Evolutionary conservation across 2,113 vertebrate species (phyloP).

Genomic region (Pterocles orientalis): DNA sequence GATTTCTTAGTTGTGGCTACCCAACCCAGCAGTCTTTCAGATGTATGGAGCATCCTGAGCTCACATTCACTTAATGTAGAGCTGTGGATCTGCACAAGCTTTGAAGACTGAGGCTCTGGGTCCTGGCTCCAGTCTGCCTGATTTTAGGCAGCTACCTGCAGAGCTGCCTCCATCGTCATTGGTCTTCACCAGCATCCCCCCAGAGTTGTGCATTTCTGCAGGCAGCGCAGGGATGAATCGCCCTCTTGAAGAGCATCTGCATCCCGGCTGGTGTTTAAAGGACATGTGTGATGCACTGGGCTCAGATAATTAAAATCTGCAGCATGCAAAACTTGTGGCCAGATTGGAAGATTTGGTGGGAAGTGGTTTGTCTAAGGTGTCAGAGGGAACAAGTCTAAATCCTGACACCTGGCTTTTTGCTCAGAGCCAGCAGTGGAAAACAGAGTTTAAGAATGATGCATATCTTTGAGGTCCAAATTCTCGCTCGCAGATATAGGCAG

Average conservation of each 20-base stretch:
- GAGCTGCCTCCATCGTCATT: neutral
- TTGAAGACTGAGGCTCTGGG: neutral
- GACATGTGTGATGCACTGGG: neutral
- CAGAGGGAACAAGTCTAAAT: neutral
- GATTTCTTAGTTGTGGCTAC: neutral
- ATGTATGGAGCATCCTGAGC: neutral
- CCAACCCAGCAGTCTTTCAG: neutral
- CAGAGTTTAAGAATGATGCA: neutral
- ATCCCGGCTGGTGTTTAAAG: neutral
- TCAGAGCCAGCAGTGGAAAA: neutral
- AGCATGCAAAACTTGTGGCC: neutral
- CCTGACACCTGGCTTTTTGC: neutral
- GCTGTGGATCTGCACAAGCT: neutral
- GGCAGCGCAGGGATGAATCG: fast-evolving
- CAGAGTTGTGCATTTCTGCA: neutral
- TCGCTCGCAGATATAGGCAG: neutral
- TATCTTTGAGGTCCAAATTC: constrained; percentile 1
- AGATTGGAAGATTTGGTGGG: neutral
- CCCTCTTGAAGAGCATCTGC: neutral
- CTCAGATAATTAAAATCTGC: neutral
- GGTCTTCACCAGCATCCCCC: neutral
- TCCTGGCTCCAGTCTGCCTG: neutral
- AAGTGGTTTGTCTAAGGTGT: neutral
- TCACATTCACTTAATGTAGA: neutral
- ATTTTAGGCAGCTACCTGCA: neutral